These are phyloP conservation scores for Leucophenga montana DNA, from an alignment of 2,888 invertebrate species.

Conservation along the genomic window DNA sequence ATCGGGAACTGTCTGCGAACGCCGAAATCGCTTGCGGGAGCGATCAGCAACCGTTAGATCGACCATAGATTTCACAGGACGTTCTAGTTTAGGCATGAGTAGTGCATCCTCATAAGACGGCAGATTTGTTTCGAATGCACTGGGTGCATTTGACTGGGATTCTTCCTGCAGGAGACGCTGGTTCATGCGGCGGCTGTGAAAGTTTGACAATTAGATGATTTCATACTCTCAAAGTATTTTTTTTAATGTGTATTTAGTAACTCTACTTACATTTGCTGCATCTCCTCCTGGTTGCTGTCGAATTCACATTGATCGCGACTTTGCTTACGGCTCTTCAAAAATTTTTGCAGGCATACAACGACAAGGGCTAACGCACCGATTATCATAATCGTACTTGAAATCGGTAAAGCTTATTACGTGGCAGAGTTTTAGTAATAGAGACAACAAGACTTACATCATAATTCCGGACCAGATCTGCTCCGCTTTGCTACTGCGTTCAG, in stretches of 20 bases:
- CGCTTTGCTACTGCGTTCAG: slow-evolving; percentile 68
- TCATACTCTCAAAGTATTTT: too few species aligned
- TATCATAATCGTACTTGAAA: slow-evolving; percentile 69
- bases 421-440: too few species aligned
- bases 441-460: slow-evolving; percentile 63
- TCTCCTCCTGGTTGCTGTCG: slow-evolving; percentile 73
- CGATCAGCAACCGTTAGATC: slow-evolving; percentile 73
- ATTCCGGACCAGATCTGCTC: slow-evolving; percentile 78
- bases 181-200: slow-evolving; percentile 73
- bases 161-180: slow-evolving; percentile 75
- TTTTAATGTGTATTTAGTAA: background rate
- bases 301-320: slow-evolving; percentile 73
- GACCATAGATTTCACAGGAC: slow-evolving; percentile 76
- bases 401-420: too few species aligned
- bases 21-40: slow-evolving; percentile 59
- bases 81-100: slow-evolving; percentile 80
- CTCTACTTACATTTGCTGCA: slow-evolving; percentile 68
- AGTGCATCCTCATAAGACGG: slow-evolving; percentile 86
- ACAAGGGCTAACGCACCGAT: slow-evolving; percentile 53
- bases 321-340: slow-evolving; percentile 75
- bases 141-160: slow-evolving; percentile 77
- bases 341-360: slow-evolving; percentile 65
- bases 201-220: too few species aligned
- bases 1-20: slow-evolving; percentile 53
- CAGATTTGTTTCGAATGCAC: slow-evolving; percentile 80